Evolutionary conservation across 2,797 vertebrate genomes (phyloP), one percentile per base, ranked within the genome.

Genomic region (Sebastes oblongus): DNA sequence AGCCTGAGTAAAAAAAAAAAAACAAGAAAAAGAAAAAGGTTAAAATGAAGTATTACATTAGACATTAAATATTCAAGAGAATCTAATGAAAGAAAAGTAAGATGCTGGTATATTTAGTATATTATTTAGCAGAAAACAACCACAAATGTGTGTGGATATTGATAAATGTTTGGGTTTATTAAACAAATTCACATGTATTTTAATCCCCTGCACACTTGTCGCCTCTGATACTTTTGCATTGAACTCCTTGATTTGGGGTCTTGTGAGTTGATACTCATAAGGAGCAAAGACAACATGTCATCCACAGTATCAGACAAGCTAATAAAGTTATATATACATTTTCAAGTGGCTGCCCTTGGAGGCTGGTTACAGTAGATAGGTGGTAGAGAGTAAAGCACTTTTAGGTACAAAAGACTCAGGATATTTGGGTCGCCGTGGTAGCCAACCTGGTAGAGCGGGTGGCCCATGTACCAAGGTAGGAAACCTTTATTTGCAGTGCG

Each of bases 1-100:
- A 83, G 80, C 88, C 96, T 97, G 76, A 46, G 72, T 68, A 46
- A 39, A 77, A 87, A 30, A 77, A 87, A 30, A 61, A 72, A 54
- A 65, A 13, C 2, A 13, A 34, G 6, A 77, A 54, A 18, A 46
- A 46, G 16, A 46, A 46, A 46, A 46, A 46, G 42, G 16, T 18
- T 18, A 8, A 46, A 46, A 46, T 18, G 18, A 46, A 46, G 42
- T 46, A 46, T 46, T 46, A 46, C 42, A 46, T 46, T 46, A 46
- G 16, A 46, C 36, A 67, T n/a, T 30, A 72, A n/a, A 52, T 66
- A 30, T 4, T 3, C 7, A 80, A 34, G 3, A 79, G 2, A 66
- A 52, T 29, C 18, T 14, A 16, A 68, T 25, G 13, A 32, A 14
- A 42, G 10, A 30, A 29, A 67, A 18, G 14, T 9, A 77, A 27